Evolutionary conservation across 2,888 invertebrate species (phyloP).

Genomic region (Ornithoptera alexandrae): DNA sequence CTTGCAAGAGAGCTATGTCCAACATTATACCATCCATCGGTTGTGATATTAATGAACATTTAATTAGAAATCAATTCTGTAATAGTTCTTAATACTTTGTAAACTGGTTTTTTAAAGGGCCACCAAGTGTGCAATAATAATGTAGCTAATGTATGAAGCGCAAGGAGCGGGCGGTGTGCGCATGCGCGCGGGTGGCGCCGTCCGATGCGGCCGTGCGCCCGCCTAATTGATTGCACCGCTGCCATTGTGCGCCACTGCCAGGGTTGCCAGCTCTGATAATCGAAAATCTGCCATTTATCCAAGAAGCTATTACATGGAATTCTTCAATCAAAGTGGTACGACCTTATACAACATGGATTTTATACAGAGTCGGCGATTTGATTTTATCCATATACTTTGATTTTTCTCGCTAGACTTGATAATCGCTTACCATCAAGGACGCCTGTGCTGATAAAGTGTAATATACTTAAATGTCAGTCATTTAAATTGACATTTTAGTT

Average conservation of each 20-base stretch:
- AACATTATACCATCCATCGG: too few species aligned
- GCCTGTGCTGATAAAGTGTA: too few species aligned
- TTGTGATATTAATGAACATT: not conserved
- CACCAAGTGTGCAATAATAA: not conserved
- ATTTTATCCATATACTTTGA: too few species aligned
- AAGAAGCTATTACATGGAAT: not conserved
- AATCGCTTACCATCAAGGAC: too few species aligned
- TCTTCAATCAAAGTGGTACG: not conserved
- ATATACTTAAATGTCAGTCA: too few species aligned
- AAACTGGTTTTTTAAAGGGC: not conserved
- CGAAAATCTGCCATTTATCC: not conserved
- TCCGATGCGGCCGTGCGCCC: conserved; percentile 27
- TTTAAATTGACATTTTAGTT: too few species aligned
- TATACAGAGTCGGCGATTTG: too few species aligned
- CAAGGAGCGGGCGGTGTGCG: conserved; percentile 7
- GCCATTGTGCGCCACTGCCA: conserved; percentile 54
- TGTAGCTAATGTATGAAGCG: conserved; percentile 5
- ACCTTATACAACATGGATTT: too few species aligned
- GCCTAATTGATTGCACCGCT: conserved; percentile 47
- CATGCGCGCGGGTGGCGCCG: conserved; percentile 28
- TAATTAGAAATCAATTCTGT: not conserved
- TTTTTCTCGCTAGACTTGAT: too few species aligned
- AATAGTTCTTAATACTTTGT: not conserved
- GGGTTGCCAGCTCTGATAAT: conserved; percentile 41
- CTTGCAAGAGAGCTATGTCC: too few species aligned